Evolutionary conservation across 2,113 vertebrate genomes (phyloP), one percentile per base, ranked within the genome.

Genomic region (Vulpes lagopus): DNA sequence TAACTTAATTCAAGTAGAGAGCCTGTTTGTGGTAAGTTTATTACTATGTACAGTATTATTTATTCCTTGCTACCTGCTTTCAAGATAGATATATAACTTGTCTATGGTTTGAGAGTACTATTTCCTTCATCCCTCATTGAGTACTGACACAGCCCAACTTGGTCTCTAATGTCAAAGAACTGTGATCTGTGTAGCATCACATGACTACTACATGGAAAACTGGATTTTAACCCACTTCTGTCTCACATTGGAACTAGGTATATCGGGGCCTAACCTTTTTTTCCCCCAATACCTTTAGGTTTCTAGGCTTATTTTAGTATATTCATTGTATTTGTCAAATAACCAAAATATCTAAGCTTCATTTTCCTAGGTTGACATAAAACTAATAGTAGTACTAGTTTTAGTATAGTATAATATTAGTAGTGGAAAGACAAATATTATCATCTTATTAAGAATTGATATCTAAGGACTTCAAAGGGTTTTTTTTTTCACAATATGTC

Each of bases 241-340:
- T 43, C 10, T 83, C 5, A 64, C 55, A 25, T 22, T 30, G 25
- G 62, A 78, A 79, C 16, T 53, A 19, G 4, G 73, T 60, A 8
- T 11, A n/a, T 43, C 60, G 57, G 49, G 51, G 3, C 4, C 12
- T 23, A 53, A 82, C 35, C 3, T 20, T 53, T 76, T 53, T 27
- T 11, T 0, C 14, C 12, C 14, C 11, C 16, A 4, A 14, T 64
- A 20, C 80, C 22, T 65, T 53, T 4, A 83, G 38, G 35, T 79
- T 86, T 73, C 27, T 60, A 84, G 51, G 8, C 38, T n/a, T 62
- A 74, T 62, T 67, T 59, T 78, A 53, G 20, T 43, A 55, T 43
- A n/a, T 53, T 81, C 38, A 69, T 51, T 87, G 30, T 16, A 43
- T 73, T 87, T 79, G 3, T 95, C 65, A 93, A 89, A 51, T 65